Conservation (phyloP, 2,797 vertebrate species). For the Vespertilio murinus region DNA sequence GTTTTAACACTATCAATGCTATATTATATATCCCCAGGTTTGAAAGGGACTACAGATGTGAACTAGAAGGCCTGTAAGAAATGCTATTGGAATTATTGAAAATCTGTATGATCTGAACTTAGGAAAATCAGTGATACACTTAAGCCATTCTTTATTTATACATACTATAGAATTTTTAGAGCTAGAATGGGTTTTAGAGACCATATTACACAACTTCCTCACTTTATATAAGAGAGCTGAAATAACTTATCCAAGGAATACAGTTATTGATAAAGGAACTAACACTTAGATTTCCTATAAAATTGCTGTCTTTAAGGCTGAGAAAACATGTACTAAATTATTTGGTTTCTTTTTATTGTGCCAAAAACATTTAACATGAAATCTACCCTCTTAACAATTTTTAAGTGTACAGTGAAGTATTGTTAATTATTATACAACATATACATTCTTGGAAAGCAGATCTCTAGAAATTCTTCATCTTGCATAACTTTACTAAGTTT, state of each 20-base stretch:
- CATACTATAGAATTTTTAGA: background rate
- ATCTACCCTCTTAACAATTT: background rate
- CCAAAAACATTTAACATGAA: background rate
- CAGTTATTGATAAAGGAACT: background rate
- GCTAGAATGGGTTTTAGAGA: background rate
- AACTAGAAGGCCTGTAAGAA: background rate
- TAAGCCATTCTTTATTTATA: conserved; percentile 26
- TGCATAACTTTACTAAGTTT: background rate
- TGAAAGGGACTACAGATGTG: background rate
- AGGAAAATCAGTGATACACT: background rate
- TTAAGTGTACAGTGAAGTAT: background rate
- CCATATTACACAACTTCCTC: background rate
- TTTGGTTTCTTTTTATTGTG: background rate
- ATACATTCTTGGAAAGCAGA: background rate
- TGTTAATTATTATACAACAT: background rate
- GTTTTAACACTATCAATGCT: background rate
- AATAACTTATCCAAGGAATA: conserved; percentile 30
- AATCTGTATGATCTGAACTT: conserved; percentile 16
- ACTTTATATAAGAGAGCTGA: conserved; percentile 12
- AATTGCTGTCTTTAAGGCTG: background rate
- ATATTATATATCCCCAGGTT: background rate
- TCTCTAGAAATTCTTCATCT: conserved; percentile 3
- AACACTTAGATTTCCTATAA: conserved; percentile 35
- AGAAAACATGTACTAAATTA: conserved; percentile 23
- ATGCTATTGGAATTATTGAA: conserved; percentile 23